Evolutionary conservation across 2,888 invertebrate species (phyloP), one percentile per base, ranked within the genome.

Genomic region (Unio pictorum): DNA sequence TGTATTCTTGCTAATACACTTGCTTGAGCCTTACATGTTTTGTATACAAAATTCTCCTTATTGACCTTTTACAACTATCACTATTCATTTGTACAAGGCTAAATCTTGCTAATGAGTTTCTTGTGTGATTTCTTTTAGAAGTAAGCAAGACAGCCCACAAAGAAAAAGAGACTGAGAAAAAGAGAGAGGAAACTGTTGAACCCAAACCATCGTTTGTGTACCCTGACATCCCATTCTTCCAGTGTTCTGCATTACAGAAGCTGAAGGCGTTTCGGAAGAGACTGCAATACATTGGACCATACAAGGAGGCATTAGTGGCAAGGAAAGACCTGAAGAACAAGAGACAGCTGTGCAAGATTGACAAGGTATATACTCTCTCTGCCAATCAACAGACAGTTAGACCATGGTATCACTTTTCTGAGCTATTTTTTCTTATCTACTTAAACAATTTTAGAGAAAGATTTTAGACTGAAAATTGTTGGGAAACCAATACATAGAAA

Each of bases 251-350:
- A 4, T 68, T 82, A 54, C 73, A 81, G 64, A 86, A 83, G 74
- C 80, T 82, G 55, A 81, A 78, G 66, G 87, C 88, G 55, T 87
- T 91, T 45, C 73, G 76, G 11, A 87, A 91, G 62, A 84, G 95
- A 4, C 92, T 95, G 78, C 92, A 93, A 73, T 93, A 93, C 84
- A 93, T 94, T 60, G 95, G 95, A 26, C 93, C 94, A 61, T 94
- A 93, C 82, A 93, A 94, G 54, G 92, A 95, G 23, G 96, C 95
- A 0, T 89, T 96, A 64, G 95, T 95, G 80, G 95, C 96, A 11
- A 92, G 95, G 26, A 92, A 94, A 66, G 96, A 96, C 88, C 91
- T 96, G 71, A 93, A 94, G 54, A 92, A 96, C n/a, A 73, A 91
- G 64, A 82, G 90, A 57, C 88, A 90, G 78, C 87, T 95, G 60